phyloP scores from a whole-genome alignment of 2,888 invertebrate species.

The Drosophila pseudotalamancana region DNA sequence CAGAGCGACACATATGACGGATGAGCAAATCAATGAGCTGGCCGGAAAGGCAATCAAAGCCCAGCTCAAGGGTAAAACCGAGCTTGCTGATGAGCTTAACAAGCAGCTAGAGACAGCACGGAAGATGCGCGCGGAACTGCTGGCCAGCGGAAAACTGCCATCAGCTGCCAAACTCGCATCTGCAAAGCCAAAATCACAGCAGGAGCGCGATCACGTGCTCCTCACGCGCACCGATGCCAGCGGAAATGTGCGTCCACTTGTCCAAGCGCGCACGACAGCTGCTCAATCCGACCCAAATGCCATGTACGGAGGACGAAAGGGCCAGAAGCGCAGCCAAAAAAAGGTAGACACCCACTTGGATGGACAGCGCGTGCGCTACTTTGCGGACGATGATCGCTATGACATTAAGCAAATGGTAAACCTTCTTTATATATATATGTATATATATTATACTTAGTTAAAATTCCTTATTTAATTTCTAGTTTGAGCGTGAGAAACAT shows the following conservation, averaged over 20 bases:
- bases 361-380: slow-evolving; percentile 91
- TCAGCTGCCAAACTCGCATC: slow-evolving; percentile 9
- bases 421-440: background rate
- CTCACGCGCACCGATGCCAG: slow-evolving; percentile 88
- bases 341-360: slow-evolving; percentile 89
- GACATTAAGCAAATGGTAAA: slow-evolving; percentile 92
- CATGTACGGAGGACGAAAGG: slow-evolving; percentile 51
- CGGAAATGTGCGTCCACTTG: slow-evolving; percentile 89
- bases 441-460: background rate
- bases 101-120: slow-evolving; percentile 90
- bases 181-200: background rate
- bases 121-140: slow-evolving; percentile 79
- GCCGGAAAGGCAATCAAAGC: slow-evolving; percentile 97
- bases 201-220: slow-evolving; percentile 85
- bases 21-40: slow-evolving; percentile 94
- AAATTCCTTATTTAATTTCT: slow-evolving; percentile 64
- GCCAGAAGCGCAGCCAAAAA: slow-evolving; percentile 79
- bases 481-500: slow-evolving; percentile 93
- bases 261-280: slow-evolving; percentile 43
- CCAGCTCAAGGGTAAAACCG: slow-evolving; percentile 94
- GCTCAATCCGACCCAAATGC: slow-evolving; percentile 10
- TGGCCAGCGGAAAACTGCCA: slow-evolving; percentile 38
- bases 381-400: slow-evolving; percentile 95
- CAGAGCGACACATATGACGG: slow-evolving; percentile 85
- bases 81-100: slow-evolving; percentile 89